Evolutionary conservation across 1,140 invertebrate genomes (phyloP), one percentile per base, ranked within the genome.

Genomic region (Lutraria rhynchaena): DNA sequence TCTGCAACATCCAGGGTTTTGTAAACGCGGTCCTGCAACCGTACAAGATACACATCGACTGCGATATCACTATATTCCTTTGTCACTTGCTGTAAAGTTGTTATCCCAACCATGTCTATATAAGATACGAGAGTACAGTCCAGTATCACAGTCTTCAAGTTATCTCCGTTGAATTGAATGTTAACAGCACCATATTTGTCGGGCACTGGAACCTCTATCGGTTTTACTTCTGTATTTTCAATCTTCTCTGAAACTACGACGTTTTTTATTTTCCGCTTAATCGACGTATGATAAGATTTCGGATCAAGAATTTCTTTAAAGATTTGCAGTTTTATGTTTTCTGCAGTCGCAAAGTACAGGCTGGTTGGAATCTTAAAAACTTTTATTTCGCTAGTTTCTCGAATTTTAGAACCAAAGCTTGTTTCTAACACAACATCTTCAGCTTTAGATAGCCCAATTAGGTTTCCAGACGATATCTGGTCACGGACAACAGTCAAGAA

Each of bases 301-400:
- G 86, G 85, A 57, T 87, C 69, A 13, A 44, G 65, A 0, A 81
- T 60, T n/a, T 80, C 29, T 19, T 60, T 33, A 35, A 83, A 91
- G n/a, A 92, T 60, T 51, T 85, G 57, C 27, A 85, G 77, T 41
- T 78, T 78, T 75, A 92, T 92, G 19, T 73, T 69, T 33, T 91
- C 90, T 0, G 85, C 85, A 49, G 88, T 92, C 31, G 91, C 91
- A 82, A 89, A 92, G 63, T 88, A 87, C 0, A 92, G 69, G 19
- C 87, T 85, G 5, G 83, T 83, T 33, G 89, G 87, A 69, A 90
- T 89, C 27, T 83, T 71, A 63, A 91, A 91, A 4, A 92, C 88
- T 44, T 89, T 91, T 46, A 93, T 86, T 7, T 86, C 33, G 11
- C 2, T 58, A n/a, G 22, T 67, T 24, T 46, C 53, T 41, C 37